Evolutionary conservation across 2,797 vertebrate genomes (phyloP).

Genomic region (Antrozous pallidus): DNA sequence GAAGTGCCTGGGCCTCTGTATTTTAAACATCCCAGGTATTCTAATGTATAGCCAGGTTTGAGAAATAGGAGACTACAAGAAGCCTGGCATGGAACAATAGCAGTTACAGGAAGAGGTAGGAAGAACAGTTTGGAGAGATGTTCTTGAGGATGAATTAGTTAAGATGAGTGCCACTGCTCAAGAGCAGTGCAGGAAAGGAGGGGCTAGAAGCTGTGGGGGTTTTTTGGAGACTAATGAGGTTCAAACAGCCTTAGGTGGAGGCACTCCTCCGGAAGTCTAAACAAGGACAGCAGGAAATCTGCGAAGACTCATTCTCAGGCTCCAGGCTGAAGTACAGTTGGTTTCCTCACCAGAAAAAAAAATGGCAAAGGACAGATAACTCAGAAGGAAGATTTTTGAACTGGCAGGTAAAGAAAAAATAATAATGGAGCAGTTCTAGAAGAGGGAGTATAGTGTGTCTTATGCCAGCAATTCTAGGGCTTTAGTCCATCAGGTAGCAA

Average conservation of each 20-base stretch:
- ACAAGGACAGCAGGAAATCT: not conserved
- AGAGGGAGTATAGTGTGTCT: not conserved
- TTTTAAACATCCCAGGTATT: not conserved
- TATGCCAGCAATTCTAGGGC: not conserved
- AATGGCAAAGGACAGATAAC: not conserved
- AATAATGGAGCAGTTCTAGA: not conserved
- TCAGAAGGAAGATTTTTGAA: constrained; percentile 34
- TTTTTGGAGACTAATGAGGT: not conserved
- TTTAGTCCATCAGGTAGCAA: not conserved
- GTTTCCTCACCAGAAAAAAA: not conserved
- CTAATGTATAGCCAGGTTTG: not conserved
- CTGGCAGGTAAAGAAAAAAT: constrained; percentile 40
- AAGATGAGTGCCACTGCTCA: not conserved
- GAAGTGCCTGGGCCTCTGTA: not conserved
- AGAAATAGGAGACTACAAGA: not conserved
- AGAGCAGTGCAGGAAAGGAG: not conserved
- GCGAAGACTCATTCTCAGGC: not conserved
- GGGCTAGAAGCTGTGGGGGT: not conserved
- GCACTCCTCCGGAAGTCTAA: not conserved
- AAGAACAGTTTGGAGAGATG: not conserved
- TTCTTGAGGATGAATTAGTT: not conserved
- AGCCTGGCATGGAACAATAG: not conserved
- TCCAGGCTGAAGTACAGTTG: not conserved
- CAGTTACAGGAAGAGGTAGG: not conserved
- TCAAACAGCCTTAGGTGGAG: not conserved